Percentiles rank a stretch among this genome's conserved stretches.
Conservation (phyloP, 2,797 vertebrate genomes). For the Pseudomugil gertrudae region DNA sequence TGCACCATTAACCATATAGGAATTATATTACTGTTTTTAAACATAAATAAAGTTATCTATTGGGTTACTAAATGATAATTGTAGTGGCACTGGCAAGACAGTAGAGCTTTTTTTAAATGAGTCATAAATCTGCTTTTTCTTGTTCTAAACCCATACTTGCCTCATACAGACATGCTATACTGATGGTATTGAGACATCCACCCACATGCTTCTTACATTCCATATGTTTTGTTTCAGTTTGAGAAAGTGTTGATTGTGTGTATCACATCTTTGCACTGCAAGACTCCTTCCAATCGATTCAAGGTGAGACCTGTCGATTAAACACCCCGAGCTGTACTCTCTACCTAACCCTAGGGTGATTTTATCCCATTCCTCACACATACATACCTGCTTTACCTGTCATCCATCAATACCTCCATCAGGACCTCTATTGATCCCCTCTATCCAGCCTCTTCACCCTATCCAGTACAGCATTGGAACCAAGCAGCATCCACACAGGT, state of each 20-base stretch:
- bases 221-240: slow-evolving; percentile 74
- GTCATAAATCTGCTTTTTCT: slow-evolving; percentile 17
- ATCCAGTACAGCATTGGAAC: slow-evolving; percentile 61
- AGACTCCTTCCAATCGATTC: slow-evolving; percentile 76
- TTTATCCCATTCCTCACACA: slow-evolving; percentile 55
- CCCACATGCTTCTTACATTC: slow-evolving; percentile 45
- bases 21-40: neutral
- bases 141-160: slow-evolving; percentile 27
- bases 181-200: slow-evolving; percentile 54
- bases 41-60: slow-evolving; percentile 2
- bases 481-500: slow-evolving; percentile 53
- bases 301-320: slow-evolving; percentile 82
- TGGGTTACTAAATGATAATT: neutral
- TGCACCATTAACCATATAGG: neutral
- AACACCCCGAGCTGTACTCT: slow-evolving; percentile 79
- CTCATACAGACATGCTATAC: slow-evolving; percentile 36
- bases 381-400: slow-evolving; percentile 69
- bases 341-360: slow-evolving; percentile 76
- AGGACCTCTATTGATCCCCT: slow-evolving; percentile 74
- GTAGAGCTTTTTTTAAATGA: slow-evolving; percentile 22
- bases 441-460: slow-evolving; percentile 68
- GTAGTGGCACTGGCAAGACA: neutral
- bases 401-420: slow-evolving; percentile 81
- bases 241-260: slow-evolving; percentile 71
- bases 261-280: slow-evolving; percentile 70